phyloP scores from a whole-genome alignment of 2,797 vertebrate species.

The Girardinus metallicus region DNA sequence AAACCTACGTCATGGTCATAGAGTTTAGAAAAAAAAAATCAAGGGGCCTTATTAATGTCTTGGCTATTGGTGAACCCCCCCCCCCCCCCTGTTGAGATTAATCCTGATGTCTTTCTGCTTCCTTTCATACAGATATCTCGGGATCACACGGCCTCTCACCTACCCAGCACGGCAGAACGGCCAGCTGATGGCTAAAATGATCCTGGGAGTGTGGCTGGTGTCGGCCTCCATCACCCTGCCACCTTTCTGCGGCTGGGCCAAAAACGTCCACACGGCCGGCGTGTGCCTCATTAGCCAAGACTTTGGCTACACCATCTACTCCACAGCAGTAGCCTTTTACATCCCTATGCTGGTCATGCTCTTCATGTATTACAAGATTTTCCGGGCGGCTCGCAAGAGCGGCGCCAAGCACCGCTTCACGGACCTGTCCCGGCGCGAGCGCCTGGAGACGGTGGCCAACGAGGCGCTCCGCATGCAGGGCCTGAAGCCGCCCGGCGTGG shows the following conservation, averaged over 20 bases:
- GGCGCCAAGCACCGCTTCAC: slow-evolving; percentile 84
- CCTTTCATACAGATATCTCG: slow-evolving; percentile 77
- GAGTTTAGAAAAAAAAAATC: slow-evolving; percentile 8
- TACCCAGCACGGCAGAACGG: slow-evolving; percentile 85
- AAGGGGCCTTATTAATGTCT: slow-evolving; percentile 10
- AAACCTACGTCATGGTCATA: background rate
- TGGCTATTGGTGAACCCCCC: background rate
- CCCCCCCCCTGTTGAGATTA: background rate
- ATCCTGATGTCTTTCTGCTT: slow-evolving; percentile 37
- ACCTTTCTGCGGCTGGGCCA: slow-evolving; percentile 86
- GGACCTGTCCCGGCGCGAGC: slow-evolving; percentile 73
- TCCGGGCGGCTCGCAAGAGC: slow-evolving; percentile 84
- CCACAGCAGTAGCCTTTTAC: slow-evolving; percentile 86
- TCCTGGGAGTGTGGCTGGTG: slow-evolving; percentile 84
- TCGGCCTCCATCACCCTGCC: slow-evolving; percentile 86
- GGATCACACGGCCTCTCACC: slow-evolving; percentile 85
- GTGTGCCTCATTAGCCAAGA: slow-evolving; percentile 88
- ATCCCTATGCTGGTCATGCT: slow-evolving; percentile 88
- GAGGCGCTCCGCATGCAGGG: slow-evolving; percentile 83
- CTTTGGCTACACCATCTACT: slow-evolving; percentile 86
- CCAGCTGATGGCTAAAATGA: slow-evolving; percentile 87
- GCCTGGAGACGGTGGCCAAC: slow-evolving; percentile 75
- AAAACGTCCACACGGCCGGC: slow-evolving; percentile 81
- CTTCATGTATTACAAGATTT: slow-evolving; percentile 88
- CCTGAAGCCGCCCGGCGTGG: slow-evolving; percentile 79